Percentiles rank a stretch among this genome's conserved stretches.
Evolutionary conservation across 2,797 vertebrate species (phyloP).

Genomic region (Erethizon dorsatum): DNA sequence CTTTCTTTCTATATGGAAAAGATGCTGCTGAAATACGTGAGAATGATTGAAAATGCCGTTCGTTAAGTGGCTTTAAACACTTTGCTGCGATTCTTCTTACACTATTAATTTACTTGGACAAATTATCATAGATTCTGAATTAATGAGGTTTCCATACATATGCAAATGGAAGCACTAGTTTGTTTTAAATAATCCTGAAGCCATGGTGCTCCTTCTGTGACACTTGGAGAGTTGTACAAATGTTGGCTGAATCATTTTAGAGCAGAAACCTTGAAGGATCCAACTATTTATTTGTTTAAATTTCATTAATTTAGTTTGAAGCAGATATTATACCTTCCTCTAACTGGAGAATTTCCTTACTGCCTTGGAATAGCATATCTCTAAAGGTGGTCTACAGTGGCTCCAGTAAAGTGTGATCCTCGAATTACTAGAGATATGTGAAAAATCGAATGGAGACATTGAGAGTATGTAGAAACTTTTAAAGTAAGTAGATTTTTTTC

Average conservation of each 20-base stretch:
- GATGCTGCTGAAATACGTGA: conserved; percentile 50
- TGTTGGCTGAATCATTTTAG: conserved; percentile 60
- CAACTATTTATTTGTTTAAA: conserved; percentile 58
- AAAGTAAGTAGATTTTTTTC: background rate
- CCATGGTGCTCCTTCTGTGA: background rate
- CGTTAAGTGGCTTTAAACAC: conserved; percentile 50
- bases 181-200: conserved; percentile 73
- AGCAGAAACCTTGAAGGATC: conserved; percentile 44
- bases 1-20: conserved; percentile 55
- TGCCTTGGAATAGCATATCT: background rate
- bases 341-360: background rate
- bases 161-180: conserved; percentile 30
- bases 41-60: conserved; percentile 56
- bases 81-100: conserved; percentile 44
- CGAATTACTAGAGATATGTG: background rate
- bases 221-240: conserved; percentile 41
- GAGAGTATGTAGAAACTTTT: conserved; percentile 10
- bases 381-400: background rate
- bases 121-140: conserved; percentile 70
- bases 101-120: conserved; percentile 68
- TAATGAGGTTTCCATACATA: conserved; percentile 67
- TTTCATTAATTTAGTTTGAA: conserved; percentile 58
- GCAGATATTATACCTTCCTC: conserved; percentile 12
- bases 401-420: background rate
- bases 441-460: background rate